These are phyloP conservation scores for Ascaphus truei DNA, from an alignment of 2,113 vertebrate species.

Conservation along the genomic window DNA sequence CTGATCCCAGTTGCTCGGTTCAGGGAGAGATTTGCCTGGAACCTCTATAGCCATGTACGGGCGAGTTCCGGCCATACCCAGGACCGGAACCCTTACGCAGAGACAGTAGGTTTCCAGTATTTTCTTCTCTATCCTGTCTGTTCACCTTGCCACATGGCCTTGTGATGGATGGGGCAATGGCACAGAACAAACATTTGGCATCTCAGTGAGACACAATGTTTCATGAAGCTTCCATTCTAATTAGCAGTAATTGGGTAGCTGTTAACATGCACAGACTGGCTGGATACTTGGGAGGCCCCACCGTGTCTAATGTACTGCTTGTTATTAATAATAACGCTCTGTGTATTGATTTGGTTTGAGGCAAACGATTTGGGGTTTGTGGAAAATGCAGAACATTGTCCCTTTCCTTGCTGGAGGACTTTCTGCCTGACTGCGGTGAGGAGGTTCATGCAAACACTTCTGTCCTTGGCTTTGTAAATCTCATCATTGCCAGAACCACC, in stretches of 20 bases:
- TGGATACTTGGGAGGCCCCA: background rate
- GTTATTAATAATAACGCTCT: conserved; percentile 1
- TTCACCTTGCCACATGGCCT: background rate
- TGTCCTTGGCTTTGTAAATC: no score
- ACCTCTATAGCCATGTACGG: no score
- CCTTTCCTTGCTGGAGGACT: no score
- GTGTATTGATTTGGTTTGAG: background rate
- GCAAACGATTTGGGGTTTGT: background rate
- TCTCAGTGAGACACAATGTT: conserved; percentile 13
- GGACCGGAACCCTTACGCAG: no score
- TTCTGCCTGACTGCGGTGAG: no score
- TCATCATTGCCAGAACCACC: no score
- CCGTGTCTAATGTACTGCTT: background rate
- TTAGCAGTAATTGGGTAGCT: conserved; percentile 20
- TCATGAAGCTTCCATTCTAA: background rate
- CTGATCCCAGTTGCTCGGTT: no score
- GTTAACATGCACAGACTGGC: conserved; percentile 12
- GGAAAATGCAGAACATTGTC: background rate
- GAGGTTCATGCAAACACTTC: no score
- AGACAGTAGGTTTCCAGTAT: no score
- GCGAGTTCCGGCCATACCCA: no score
- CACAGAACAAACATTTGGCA: background rate
- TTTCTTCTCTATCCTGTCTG: background rate
- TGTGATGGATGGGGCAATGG: background rate
- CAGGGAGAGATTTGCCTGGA: no score